phyloP scores from a whole-genome alignment of 2,113 vertebrate genomes.

The Paramormyrops kingsleyae region DNA sequence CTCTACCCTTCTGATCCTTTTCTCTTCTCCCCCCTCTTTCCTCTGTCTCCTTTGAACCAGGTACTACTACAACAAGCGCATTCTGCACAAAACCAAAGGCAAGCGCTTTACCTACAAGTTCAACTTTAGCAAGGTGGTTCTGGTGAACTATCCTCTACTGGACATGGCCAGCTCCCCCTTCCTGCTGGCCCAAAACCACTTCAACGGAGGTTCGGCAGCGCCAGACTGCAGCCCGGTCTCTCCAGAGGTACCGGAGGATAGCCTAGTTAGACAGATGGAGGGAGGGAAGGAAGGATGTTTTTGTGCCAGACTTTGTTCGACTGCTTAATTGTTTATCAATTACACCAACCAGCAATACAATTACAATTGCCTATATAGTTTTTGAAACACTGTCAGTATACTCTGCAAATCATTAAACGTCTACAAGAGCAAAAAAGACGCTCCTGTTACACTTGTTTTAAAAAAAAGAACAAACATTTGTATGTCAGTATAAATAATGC shows the following conservation, averaged over 20 bases:
- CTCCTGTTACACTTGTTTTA: slow-evolving; percentile 13
- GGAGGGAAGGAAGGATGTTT: neutral
- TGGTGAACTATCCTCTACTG: slow-evolving; percentile 82
- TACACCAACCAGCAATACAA: slow-evolving; percentile 26
- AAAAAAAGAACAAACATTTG: neutral
- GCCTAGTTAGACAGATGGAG: neutral
- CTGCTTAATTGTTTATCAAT: slow-evolving; percentile 35
- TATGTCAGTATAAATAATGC: neutral
- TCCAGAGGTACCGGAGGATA: slow-evolving; percentile 62
- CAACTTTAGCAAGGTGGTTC: slow-evolving; percentile 87
- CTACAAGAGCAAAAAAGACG: slow-evolving; percentile 24
- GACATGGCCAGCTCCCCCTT: slow-evolving; percentile 79
- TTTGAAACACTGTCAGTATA: neutral
- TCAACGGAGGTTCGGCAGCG: slow-evolving; percentile 59
- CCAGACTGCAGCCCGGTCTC: slow-evolving; percentile 72
- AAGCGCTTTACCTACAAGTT: slow-evolving; percentile 94
- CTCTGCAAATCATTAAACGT: slow-evolving; percentile 19
- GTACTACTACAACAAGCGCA: slow-evolving; percentile 91
- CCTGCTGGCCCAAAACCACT: slow-evolving; percentile 75
- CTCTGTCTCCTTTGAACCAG: slow-evolving; percentile 45
- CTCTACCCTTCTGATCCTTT: neutral
- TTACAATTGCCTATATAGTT: neutral
- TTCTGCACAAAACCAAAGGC: slow-evolving; percentile 90
- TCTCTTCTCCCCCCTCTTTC: neutral
- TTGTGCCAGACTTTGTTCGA: neutral